phyloP scores from a whole-genome alignment of 2,888 invertebrate genomes.

The Hanleya hanleyi region DNA sequence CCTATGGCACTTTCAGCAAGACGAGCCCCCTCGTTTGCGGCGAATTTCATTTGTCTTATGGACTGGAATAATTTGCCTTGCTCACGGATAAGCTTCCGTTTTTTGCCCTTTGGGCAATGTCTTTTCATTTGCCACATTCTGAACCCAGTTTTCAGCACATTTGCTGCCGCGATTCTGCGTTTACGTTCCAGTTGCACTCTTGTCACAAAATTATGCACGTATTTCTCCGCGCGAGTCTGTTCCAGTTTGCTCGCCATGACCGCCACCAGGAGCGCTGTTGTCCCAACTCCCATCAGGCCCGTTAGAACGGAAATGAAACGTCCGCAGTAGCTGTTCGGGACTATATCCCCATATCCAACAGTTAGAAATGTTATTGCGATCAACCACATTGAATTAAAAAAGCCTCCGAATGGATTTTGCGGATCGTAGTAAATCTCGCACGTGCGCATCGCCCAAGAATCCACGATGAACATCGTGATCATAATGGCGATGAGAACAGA shows the following conservation, averaged over 20 bases:
- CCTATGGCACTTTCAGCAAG: conserved; percentile 2
- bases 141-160: conserved; percentile 54
- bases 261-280: conserved; percentile 60
- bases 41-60: conserved; percentile 1
- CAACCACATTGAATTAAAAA: conserved; percentile 61
- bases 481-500: conserved; percentile 50
- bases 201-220: conserved; percentile 60
- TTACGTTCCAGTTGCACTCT: conserved; percentile 55
- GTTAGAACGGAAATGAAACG: conserved; percentile 59
- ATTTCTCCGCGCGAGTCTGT: conserved; percentile 55
- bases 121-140: conserved; percentile 44
- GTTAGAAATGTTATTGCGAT: conserved; percentile 63
- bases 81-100: background rate
- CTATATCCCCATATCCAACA: conserved; percentile 61
- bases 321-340: conserved; percentile 60
- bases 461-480: conserved; percentile 53
- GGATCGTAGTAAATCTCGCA: conserved; percentile 61
- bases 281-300: conserved; percentile 56
- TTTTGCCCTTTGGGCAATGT: conserved; percentile 73
- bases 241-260: conserved; percentile 58
- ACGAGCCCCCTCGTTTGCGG: background rate
- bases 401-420: conserved; percentile 37
- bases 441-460: conserved; percentile 63
- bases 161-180: conserved; percentile 53
- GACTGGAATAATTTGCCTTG: background rate